Evolutionary conservation across 2,113 vertebrate genomes (phyloP), one percentile per base, ranked within the genome.

Genomic region (Craseonycteris thonglongyai): DNA sequence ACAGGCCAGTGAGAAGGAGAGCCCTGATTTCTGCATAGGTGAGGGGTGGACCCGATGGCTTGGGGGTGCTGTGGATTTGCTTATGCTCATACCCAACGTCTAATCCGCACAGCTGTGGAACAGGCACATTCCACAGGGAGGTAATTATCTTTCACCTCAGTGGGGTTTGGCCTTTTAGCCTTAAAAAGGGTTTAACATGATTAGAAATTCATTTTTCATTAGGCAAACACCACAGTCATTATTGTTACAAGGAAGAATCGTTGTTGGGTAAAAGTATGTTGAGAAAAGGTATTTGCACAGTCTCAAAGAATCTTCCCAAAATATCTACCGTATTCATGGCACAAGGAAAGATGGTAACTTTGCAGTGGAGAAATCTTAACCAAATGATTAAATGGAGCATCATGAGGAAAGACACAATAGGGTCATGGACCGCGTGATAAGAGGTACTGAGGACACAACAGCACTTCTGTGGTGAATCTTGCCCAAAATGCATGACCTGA

Each of bases 161-260:
- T 28, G 19, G 13, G 33, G 54, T 90, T 96, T 40, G 59, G 19
- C 35, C 5, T 81, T 71, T 91, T 54, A 45, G 19, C 16, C 6
- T 86, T 80, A 80, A 58, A n/a, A 40, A 51, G 18, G 18, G 4
- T 78, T 90, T 78, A 79, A 74, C 47, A 56, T 54, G 35, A 59
- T 51, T 21, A 18, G 40, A 69, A 59, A n/a, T 89, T 95, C 30
- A 83, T 33, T 65, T 94, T 69, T 63, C 45, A 75, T 84, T 40
- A 16, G 14, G 22, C 40, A 72, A 21, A 68, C 35, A 56, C 56
- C 12, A 33, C 10, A 0, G 33, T 63, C 42, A 26, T 63, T 42
- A 79, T 38, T 61, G 40, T 72, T 74, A 81, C 4, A 28, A 61
- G 40, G 54, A 89, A 90, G 71, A 90, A 56, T 18, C 54, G 40